Evolutionary conservation across 2,888 invertebrate species (phyloP), one percentile per base, ranked within the genome.

Genomic region (Hemaris fuciformis): DNA sequence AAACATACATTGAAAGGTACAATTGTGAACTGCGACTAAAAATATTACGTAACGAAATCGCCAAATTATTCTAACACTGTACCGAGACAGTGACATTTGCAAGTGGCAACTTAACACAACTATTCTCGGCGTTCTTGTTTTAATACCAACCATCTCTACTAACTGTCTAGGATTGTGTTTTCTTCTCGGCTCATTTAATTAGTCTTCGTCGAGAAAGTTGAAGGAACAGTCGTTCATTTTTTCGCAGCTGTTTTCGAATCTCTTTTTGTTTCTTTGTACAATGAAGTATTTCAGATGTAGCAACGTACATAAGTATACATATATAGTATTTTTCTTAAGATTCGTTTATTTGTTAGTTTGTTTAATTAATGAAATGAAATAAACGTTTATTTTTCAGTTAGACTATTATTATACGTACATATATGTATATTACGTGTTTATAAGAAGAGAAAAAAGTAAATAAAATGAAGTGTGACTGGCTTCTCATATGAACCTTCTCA

Each of bases 101-200:
- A 3, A 20, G 27, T 15, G 18, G 20, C 18, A 43, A 34, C 8
- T 5, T 22, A 22, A 10, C n/a, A 38, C 38, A 38, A 38, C 38
- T 3, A 10, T 31, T 53, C 27, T 38, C 38, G n/a, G 13, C 10
- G 10, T 18, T 27, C 53, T 53, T 31, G 53, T 53, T 18, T 27
- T 27, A 53, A 53, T 53, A 53, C 18, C 27, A 31, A 31, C 15
- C 43, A 38, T 38, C 20, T 3, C 53, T 31, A 18, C 53, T 53
- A 27, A 31, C 53, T 31, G 53, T 53, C 31, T 10, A 31, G 53
- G 18, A 31, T 31, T 20, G 43, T 43, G 20, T 43, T 43, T 43
- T 43, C 31, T 53, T 53, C 27, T 53, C 18, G 31, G 53, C 53
- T 53, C 31, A 53, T 53, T 53, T 53, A 53, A 53, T 53, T 53